A percentile compares a stretch with the other conserved stretches of the same genome.
These are phyloP conservation scores for Trichopoda pennipes DNA, from an alignment of 2,888 invertebrate genomes.

Conservation along the genomic window DNA sequence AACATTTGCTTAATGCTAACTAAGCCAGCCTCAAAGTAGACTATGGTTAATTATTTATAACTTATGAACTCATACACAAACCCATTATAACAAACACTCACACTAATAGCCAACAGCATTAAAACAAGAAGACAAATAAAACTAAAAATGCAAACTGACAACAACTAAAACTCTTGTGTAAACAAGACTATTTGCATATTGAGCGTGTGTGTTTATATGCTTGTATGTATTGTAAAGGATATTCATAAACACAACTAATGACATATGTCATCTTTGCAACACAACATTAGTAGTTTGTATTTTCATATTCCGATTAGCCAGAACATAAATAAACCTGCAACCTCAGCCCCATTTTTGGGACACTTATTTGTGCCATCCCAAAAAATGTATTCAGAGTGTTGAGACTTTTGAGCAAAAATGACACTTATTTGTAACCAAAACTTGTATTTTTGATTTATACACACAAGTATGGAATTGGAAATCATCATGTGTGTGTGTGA, in stretches of 20 bases:
- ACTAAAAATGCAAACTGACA: slow-evolving; percentile 53
- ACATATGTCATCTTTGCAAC: slow-evolving; percentile 44
- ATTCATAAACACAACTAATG: slow-evolving; percentile 50
- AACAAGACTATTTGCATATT: slow-evolving; percentile 1
- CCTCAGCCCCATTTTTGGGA: background rate
- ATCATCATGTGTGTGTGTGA: background rate
- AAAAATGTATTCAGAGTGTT: background rate
- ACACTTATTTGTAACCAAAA: slow-evolving; percentile 52
- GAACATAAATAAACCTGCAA: background rate
- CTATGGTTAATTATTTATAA: slow-evolving; percentile 52
- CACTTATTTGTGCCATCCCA: background rate
- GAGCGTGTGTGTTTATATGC: background rate
- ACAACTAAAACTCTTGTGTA: slow-evolving; percentile 40
- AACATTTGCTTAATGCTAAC: background rate
- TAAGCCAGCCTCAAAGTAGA: slow-evolving; percentile 32
- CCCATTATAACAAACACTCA: background rate
- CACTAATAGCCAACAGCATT: slow-evolving; percentile 7
- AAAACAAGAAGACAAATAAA: slow-evolving; percentile 46
- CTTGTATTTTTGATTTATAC: slow-evolving; percentile 43
- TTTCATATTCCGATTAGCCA: slow-evolving; percentile 45
- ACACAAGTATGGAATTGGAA: background rate
- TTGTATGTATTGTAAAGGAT: slow-evolving; percentile 36
- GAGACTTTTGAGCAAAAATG: slow-evolving; percentile 23
- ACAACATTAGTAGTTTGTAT: slow-evolving; percentile 25
- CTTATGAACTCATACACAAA: background rate